These are phyloP conservation scores for Heliornis fulica DNA, from an alignment of 2,113 vertebrate genomes.

Conservation along the genomic window DNA sequence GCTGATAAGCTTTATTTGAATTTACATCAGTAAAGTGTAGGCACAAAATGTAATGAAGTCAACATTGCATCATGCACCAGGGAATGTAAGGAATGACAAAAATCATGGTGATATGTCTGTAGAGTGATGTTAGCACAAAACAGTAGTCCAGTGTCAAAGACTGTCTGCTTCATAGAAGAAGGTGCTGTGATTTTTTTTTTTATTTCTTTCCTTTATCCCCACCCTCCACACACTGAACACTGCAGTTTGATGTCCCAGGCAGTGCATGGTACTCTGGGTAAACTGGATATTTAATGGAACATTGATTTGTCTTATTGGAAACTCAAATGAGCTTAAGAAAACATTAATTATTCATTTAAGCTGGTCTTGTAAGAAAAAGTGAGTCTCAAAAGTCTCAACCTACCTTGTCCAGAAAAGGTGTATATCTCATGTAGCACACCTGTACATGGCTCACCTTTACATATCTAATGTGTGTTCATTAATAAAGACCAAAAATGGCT, in stretches of 20 bases:
- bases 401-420: not conserved
- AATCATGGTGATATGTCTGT: not conserved
- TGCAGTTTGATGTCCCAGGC: no score
- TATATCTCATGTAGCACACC: not conserved
- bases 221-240: no score
- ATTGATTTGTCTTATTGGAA: not conserved
- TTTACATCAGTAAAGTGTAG: not conserved
- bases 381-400: not conserved
- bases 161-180: not conserved
- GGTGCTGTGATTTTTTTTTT: not conserved
- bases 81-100: not conserved
- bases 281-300: not conserved
- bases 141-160: not conserved
- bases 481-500: not conserved
- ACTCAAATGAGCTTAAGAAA: not conserved
- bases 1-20: not conserved
- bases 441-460: not conserved
- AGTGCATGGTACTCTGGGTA: not conserved
- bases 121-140: not conserved
- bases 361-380: not conserved
- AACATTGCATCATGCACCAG: not conserved
- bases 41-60: not conserved
- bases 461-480: not conserved
- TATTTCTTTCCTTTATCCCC: not conserved
- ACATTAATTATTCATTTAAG: not conserved